phyloP scores from a whole-genome alignment of 2,113 vertebrate species.

The Chauna torquata region DNA sequence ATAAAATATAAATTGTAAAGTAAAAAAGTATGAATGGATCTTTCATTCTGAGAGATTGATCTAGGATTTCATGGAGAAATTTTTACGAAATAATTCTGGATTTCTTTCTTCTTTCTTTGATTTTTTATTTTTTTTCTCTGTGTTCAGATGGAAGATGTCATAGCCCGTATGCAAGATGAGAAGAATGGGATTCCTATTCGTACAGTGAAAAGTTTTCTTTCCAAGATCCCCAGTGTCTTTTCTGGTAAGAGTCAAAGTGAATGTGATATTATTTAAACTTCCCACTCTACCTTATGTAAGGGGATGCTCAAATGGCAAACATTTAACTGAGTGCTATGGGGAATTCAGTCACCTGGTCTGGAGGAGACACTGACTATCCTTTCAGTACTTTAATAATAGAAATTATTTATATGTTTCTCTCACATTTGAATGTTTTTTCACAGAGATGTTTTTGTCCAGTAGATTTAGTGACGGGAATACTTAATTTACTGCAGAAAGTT shows the following conservation, averaged over 20 bases:
- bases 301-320: neutral
- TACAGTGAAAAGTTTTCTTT: conserved; percentile 98
- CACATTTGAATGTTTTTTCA: neutral
- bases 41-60: neutral
- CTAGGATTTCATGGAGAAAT: neutral
- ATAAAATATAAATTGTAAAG: neutral
- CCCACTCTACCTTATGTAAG: neutral
- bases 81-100: conserved; percentile 6
- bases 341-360: neutral
- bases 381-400: neutral
- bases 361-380: neutral
- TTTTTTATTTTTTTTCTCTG: neutral
- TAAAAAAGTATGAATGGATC: neutral
- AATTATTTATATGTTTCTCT: neutral
- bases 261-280: neutral
- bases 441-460: neutral
- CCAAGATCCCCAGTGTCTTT: conserved; percentile 98
- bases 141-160: conserved; percentile 94
- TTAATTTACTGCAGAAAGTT: neutral
- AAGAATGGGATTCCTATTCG: conserved; percentile 97
- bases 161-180: conserved; percentile 97
- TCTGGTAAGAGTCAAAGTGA: conserved; percentile 86
- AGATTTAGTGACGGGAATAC: neutral
- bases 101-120: neutral
- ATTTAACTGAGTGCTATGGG: neutral